phyloP scores from a whole-genome alignment of 1,140 invertebrate species.

The Formica selysi region DNA sequence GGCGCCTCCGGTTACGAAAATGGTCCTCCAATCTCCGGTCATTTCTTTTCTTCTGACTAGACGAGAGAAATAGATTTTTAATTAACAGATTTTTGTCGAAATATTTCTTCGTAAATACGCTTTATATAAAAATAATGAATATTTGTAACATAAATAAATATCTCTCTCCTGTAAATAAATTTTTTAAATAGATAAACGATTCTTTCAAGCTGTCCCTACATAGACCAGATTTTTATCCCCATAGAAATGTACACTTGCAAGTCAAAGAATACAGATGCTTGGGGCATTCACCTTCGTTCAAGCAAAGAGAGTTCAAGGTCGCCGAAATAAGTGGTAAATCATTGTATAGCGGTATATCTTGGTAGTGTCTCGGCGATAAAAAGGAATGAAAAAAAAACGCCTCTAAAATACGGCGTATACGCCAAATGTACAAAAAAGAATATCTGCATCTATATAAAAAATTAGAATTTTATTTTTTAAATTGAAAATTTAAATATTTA shows the following conservation, averaged over 20 bases:
- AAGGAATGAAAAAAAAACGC: not conserved
- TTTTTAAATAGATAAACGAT: not conserved
- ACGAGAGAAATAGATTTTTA: constrained; percentile 43
- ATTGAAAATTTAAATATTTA: not conserved
- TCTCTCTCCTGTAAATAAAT: not conserved
- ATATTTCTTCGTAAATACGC: not conserved
- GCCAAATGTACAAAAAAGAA: not conserved
- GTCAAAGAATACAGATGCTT: constrained; percentile 56
- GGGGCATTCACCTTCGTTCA: constrained; percentile 74
- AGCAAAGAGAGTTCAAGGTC: constrained; percentile 77
- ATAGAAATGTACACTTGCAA: constrained; percentile 4
- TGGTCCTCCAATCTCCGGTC: constrained; percentile 85
- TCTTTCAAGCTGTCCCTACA: not conserved
- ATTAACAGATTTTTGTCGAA: not conserved
- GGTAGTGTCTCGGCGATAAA: not conserved
- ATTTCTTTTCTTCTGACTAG: constrained; percentile 64
- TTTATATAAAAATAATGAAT: not conserved
- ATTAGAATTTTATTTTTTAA: not conserved
- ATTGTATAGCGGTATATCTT: not conserved
- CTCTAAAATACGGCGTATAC: no score
- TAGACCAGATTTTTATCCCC: not conserved
- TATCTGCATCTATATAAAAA: not conserved
- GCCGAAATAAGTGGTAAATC: constrained; percentile 58
- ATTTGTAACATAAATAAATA: constrained; percentile 3
- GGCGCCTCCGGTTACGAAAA: constrained; percentile 97